Evolutionary conservation across 2,888 invertebrate species (phyloP).

Genomic region (Busseola fusca): DNA sequence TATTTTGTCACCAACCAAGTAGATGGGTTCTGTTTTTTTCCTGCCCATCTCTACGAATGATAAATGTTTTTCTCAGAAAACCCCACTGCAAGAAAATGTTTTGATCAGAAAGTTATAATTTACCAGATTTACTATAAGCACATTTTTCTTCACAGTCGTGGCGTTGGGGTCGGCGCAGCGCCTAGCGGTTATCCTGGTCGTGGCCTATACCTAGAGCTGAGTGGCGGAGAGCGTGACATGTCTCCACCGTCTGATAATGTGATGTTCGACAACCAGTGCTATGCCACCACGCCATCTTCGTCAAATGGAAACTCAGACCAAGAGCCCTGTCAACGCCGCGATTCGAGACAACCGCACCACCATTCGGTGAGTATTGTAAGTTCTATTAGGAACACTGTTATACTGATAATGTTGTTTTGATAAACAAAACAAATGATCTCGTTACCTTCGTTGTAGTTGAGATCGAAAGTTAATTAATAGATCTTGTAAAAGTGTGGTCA

Average conservation of each 20-base stretch:
- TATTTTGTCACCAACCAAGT: background rate
- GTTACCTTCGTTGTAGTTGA: background rate
- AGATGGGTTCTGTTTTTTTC: background rate
- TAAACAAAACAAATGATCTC: background rate
- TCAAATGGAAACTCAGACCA: constrained; percentile 97
- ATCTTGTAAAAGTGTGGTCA: background rate
- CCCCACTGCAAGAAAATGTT: background rate
- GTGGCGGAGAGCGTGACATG: constrained; percentile 90
- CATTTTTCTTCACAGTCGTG: constrained; percentile 71
- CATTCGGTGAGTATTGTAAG: constrained; percentile 84
- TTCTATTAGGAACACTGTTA: background rate
- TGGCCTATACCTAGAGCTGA: constrained; percentile 93
- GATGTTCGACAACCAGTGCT: constrained; percentile 98
- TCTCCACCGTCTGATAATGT: constrained; percentile 98
- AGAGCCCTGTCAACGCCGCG: constrained; percentile 91
- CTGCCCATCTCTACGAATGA: background rate
- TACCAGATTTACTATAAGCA: background rate
- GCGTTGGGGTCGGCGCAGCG: constrained; percentile 84
- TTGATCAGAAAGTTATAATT: background rate
- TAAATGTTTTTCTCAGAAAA: background rate
- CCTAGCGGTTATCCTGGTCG: constrained; percentile 91
- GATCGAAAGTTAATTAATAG: background rate
- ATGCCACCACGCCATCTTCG: constrained; percentile 97
- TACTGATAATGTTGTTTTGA: background rate
- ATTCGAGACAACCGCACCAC: constrained; percentile 90